These are phyloP conservation scores for Trichoplusia ni DNA, from an alignment of 1,140 invertebrate genomes.

Conservation along the genomic window DNA sequence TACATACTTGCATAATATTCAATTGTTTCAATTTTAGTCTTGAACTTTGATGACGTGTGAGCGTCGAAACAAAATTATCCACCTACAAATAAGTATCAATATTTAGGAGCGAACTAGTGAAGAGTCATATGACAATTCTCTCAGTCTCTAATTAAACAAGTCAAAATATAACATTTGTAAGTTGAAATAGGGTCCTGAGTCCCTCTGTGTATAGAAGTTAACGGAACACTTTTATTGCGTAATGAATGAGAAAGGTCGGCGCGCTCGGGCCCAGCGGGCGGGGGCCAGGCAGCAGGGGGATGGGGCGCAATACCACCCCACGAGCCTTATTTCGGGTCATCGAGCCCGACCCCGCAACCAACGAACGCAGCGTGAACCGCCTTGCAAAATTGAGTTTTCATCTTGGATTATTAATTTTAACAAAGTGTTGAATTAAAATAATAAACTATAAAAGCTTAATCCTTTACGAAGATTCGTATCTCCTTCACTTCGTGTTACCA, in stretches of 20 bases:
- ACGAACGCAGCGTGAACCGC: constrained; percentile 57
- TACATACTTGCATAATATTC: too few relatives aligned
- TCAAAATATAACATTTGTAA: constrained; percentile 16
- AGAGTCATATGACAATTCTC: not conserved
- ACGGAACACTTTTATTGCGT: constrained; percentile 72
- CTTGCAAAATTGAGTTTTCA: constrained; percentile 66
- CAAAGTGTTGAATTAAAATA: constrained; percentile 41
- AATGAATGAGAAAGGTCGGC: constrained; percentile 73
- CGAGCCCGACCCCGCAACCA: constrained; percentile 58
- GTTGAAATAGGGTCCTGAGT: constrained; percentile 21
- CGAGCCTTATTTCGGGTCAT: constrained; percentile 76
- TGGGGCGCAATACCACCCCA: constrained; percentile 54
- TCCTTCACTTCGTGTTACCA: not conserved
- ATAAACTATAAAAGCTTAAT: constrained; percentile 11
- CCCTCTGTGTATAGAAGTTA: constrained; percentile 38
- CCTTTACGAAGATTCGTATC: not conserved
- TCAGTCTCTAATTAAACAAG: not conserved
- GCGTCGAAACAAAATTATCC: too few relatives aligned
- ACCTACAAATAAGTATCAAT: too few relatives aligned
- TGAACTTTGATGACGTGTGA: too few relatives aligned
- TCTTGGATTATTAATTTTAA: constrained; percentile 58
- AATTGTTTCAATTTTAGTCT: too few relatives aligned
- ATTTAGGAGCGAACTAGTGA: too few relatives aligned
- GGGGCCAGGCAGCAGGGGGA: constrained; percentile 29
- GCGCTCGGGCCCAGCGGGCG: constrained; percentile 44